Conservation (phyloP, 2,113 vertebrate genomes). For the Arothron firmamentum region DNA sequence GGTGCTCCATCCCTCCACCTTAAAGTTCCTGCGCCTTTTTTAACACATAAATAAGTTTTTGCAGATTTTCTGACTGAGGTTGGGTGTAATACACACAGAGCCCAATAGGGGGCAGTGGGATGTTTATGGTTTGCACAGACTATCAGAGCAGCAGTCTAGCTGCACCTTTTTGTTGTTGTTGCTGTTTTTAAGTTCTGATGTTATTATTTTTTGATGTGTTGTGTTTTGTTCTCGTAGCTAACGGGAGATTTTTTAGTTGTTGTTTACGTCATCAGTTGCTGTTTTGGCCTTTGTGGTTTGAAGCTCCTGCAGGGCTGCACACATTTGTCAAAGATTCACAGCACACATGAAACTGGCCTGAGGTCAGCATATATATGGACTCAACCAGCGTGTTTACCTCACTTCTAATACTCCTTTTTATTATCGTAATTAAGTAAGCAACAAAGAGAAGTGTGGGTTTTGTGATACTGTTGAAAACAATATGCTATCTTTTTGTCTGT, state of each 20-base stretch:
- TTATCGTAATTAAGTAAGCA: not conserved
- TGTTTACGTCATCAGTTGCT: not conserved
- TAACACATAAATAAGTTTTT: too few relatives aligned
- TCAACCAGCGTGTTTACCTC: slow-evolving; percentile 9
- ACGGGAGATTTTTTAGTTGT: not conserved
- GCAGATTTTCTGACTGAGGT: too few relatives aligned
- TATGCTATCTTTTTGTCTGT: not conserved
- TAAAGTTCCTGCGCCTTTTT: not conserved
- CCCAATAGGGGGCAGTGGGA: not conserved
- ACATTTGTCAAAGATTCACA: not conserved
- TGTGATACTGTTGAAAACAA: not conserved
- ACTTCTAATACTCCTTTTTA: slow-evolving; percentile 8
- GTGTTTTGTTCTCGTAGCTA: not conserved
- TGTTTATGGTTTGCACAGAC: slow-evolving; percentile 14
- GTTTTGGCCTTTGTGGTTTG: not conserved
- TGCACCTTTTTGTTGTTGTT: slow-evolving; percentile 6
- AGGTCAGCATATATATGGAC: not conserved
- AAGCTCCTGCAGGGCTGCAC: not conserved
- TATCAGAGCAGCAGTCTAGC: too few relatives aligned
- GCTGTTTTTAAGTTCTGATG: not conserved
- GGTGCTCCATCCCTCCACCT: not conserved
- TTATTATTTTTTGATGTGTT: slow-evolving; percentile 16
- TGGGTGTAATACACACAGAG: not conserved
- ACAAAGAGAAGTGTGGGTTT: too few relatives aligned
- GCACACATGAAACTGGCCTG: too few relatives aligned